Evolutionary conservation across 2,113 vertebrate species (phyloP).

Genomic region (Psammodynastes pulverulentus): DNA sequence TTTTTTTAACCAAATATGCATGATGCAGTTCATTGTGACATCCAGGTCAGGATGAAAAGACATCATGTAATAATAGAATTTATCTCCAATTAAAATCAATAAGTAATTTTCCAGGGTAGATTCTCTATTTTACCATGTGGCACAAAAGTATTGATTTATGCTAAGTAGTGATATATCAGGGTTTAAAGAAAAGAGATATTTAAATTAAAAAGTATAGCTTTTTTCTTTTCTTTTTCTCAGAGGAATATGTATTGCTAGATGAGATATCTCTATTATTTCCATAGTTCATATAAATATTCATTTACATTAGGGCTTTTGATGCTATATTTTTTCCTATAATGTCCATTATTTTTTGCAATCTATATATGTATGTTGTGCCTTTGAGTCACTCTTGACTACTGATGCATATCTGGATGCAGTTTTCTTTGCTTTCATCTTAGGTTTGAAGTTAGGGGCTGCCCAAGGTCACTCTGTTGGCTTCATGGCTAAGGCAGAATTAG

Average conservation of each 20-base stretch:
- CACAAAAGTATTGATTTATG: neutral
- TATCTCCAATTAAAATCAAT: neutral
- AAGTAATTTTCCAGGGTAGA: neutral
- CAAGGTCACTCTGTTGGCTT: neutral
- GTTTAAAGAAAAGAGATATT: neutral
- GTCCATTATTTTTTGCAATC: neutral
- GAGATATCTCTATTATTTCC: neutral
- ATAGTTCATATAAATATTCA: neutral
- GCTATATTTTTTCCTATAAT: neutral
- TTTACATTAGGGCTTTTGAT: neutral
- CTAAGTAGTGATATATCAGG: neutral
- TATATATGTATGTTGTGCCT: neutral
- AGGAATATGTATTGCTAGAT: neutral
- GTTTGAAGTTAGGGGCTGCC: neutral
- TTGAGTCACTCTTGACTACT: neutral
- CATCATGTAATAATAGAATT: neutral
- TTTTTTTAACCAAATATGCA: neutral
- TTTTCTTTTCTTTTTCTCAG: neutral
- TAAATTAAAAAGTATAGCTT: neutral
- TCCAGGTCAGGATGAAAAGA: neutral
- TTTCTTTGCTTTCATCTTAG: neutral
- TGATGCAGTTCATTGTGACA: neutral
- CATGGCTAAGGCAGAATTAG: neutral
- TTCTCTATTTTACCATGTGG: neutral
- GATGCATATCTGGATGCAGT: neutral